These are phyloP conservation scores for Prosapia bicincta DNA, from an alignment of 2,888 invertebrate genomes.

Conservation along the genomic window DNA sequence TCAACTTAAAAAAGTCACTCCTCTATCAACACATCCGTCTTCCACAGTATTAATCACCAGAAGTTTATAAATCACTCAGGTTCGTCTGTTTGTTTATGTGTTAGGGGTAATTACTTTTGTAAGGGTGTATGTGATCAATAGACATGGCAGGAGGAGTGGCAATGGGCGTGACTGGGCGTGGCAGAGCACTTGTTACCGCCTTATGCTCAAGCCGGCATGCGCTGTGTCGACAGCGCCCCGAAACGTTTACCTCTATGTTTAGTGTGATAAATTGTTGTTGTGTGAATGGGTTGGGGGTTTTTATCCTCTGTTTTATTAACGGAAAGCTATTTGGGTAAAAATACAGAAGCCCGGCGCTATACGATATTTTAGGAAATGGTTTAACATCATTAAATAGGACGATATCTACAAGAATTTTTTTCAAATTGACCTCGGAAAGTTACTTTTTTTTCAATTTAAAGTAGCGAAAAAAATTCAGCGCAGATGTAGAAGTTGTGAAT, in stretches of 20 bases:
- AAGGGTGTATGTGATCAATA: conserved; percentile 2
- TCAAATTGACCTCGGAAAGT: no score
- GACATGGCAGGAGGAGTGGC: neutral
- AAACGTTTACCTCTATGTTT: neutral
- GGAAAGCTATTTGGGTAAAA: neutral
- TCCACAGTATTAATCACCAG: neutral
- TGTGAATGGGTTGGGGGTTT: neutral
- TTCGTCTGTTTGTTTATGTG: neutral
- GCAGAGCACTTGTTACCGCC: neutral
- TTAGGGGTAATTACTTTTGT: neutral
- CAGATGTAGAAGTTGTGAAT: no score
- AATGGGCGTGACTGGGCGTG: neutral
- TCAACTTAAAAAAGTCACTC: no score
- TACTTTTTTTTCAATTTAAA: no score
- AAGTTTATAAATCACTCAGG: neutral
- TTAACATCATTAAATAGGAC: no score
- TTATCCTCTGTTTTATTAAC: neutral
- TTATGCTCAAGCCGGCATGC: neutral
- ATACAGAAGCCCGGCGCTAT: no score
- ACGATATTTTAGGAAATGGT: no score
- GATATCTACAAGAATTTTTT: no score
- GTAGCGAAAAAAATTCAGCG: no score
- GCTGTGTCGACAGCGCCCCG: neutral
- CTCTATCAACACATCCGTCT: neutral
- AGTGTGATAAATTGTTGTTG: neutral